Evolutionary conservation across 2,797 vertebrate genomes (phyloP).

Genomic region (Anomalospiza imberbis): DNA sequence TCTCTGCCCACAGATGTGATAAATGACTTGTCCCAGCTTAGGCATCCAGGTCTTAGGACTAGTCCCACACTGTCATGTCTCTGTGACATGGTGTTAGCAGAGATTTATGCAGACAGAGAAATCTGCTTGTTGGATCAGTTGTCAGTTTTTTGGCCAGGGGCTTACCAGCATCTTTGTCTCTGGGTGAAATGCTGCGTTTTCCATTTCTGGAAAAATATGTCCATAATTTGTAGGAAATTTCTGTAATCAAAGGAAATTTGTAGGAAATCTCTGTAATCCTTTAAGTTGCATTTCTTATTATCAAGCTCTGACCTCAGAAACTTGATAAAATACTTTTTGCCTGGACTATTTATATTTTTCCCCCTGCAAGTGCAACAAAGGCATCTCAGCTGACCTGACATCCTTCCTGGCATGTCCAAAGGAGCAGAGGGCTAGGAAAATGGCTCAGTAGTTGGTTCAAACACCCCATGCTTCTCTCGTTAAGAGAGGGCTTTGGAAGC

Average conservation of each 20-base stretch:
- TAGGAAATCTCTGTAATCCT: neutral
- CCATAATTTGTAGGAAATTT: neutral
- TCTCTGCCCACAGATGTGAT: neutral
- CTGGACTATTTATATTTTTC: neutral
- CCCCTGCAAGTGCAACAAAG: neutral
- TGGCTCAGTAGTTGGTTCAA: slow-evolving; percentile 31
- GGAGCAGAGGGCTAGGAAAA: slow-evolving; percentile 26
- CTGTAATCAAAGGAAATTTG: neutral
- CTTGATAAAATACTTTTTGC: neutral
- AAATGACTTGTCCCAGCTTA: neutral
- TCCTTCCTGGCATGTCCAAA: slow-evolving; percentile 11
- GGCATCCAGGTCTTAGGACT: neutral
- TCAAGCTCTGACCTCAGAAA: neutral
- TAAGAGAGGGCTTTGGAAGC: slow-evolving; percentile 56
- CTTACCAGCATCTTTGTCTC: neutral
- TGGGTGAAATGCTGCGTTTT: neutral
- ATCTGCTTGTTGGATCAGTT: neutral
- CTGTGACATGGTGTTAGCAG: neutral
- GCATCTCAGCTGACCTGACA: neutral
- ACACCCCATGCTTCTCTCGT: slow-evolving; percentile 23
- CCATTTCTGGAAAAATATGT: neutral
- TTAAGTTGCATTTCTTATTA: neutral
- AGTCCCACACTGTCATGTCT: neutral
- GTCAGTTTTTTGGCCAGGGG: neutral
- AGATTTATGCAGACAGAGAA: neutral